These are phyloP conservation scores for Nomada ruficornis DNA, from an alignment of 2,888 invertebrate species.

Conservation along the genomic window DNA sequence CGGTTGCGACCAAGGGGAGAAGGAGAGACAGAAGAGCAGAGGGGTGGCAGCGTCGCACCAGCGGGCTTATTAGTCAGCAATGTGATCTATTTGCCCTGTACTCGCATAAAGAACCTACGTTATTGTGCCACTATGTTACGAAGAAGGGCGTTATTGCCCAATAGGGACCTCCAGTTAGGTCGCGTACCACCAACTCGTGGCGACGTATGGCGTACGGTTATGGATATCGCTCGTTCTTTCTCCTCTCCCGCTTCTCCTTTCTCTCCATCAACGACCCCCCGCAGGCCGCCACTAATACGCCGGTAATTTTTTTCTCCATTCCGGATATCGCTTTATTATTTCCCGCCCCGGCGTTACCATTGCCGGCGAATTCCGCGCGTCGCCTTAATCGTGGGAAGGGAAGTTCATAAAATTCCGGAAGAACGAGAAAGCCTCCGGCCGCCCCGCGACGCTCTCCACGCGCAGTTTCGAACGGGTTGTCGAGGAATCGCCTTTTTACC, in stretches of 20 bases:
- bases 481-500: not conserved
- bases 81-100: constrained; percentile 84
- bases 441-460: constrained; percentile 1
- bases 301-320: constrained; percentile 76
- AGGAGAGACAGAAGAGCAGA: constrained; percentile 23
- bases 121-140: constrained; percentile 82
- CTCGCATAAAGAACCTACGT: constrained; percentile 81
- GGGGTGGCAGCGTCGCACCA: constrained; percentile 74
- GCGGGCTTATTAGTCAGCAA: constrained; percentile 83
- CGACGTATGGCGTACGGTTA: constrained; percentile 75
- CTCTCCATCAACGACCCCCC: constrained; percentile 51
- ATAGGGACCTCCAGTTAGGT: constrained; percentile 81
- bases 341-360: constrained; percentile 60
- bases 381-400: constrained; percentile 50
- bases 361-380: constrained; percentile 38
- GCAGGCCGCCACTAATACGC: constrained; percentile 67
- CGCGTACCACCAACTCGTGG: constrained; percentile 59
- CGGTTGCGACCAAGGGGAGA: constrained; percentile 54
- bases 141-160: constrained; percentile 83
- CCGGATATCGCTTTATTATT: constrained; percentile 79
- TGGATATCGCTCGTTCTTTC: constrained; percentile 63
- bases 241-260: constrained; percentile 24
- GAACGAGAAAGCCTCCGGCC: not conserved
- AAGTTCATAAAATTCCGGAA: constrained; percentile 50
- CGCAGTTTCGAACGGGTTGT: too few relatives aligned